Conservation (phyloP, 2,113 vertebrate species). For the Stictonetta naevosa region DNA sequence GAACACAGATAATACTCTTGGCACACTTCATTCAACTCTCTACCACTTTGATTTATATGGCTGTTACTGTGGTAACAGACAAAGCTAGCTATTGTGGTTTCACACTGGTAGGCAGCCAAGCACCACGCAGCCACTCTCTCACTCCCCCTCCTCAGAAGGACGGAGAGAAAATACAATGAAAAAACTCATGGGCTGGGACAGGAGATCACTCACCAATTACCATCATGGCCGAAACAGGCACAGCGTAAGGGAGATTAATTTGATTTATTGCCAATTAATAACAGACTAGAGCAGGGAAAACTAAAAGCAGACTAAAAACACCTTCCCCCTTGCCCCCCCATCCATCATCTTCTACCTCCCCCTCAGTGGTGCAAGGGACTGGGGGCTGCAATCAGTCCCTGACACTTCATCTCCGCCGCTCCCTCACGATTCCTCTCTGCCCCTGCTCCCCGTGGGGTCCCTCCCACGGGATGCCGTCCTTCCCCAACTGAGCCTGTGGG, state of each 20-base stretch:
- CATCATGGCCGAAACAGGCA: neutral
- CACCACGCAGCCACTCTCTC: neutral
- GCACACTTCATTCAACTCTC: neutral
- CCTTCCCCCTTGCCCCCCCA: neutral
- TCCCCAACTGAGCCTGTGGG: neutral
- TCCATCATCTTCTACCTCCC: neutral
- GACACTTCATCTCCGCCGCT: rapidly evolving
- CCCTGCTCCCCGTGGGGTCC: too few relatives aligned
- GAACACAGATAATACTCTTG: neutral
- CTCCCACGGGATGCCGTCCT: too few relatives aligned
- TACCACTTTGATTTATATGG: neutral
- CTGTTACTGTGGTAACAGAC: neutral
- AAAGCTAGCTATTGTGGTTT: neutral
- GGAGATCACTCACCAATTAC: neutral
- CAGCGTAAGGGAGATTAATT: neutral
- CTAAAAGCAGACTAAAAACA: neutral
- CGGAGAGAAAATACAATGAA: neutral
- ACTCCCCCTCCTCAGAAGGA: neutral
- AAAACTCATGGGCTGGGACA: neutral
- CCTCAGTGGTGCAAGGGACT: neutral
- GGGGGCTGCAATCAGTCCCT: neutral
- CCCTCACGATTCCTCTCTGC: neutral
- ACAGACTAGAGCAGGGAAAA: neutral
- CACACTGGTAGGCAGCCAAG: neutral
- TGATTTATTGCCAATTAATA: neutral